A percentile compares a stretch with the other conserved stretches of the same genome.
Conservation (phyloP, 2,113 vertebrate genomes). For the Stegostoma tigrinum region DNA sequence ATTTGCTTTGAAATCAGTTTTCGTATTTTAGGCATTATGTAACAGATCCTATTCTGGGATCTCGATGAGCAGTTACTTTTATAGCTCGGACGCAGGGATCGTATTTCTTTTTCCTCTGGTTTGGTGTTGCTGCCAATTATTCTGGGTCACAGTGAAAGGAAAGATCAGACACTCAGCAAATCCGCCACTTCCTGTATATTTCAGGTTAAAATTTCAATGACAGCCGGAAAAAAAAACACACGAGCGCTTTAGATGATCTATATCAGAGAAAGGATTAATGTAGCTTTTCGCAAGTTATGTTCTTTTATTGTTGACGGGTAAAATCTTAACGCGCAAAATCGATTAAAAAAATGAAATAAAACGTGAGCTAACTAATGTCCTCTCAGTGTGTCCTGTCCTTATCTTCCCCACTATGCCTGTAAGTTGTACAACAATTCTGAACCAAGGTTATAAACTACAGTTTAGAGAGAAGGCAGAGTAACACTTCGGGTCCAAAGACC, state of each 20-base stretch:
- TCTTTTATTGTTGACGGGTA: neutral
- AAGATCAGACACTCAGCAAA: slow-evolving; percentile 18
- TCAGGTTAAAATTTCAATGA: neutral
- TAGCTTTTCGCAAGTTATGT: neutral
- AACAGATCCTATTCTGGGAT: neutral
- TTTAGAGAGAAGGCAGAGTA: no score
- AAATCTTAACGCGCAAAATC: neutral
- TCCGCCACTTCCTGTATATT: neutral
- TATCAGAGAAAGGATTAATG: neutral
- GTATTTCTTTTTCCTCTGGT: neutral
- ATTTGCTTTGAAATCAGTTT: slow-evolving; percentile 21
- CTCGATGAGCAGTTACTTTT: neutral
- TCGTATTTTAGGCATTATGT: neutral
- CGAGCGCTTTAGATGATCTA: neutral
- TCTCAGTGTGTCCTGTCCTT: neutral
- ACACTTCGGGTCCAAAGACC: no score
- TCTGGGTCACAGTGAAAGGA: neutral
- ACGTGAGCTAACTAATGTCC: neutral
- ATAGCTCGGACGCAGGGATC: neutral
- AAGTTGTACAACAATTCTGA: neutral
- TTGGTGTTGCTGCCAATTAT: neutral
- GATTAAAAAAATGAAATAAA: neutral
- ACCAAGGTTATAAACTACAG: neutral
- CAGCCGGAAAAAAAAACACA: neutral
- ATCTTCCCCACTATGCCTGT: no score